phyloP scores from a whole-genome alignment of 1,140 invertebrate species.

The Drosophila willistoni region DNA sequence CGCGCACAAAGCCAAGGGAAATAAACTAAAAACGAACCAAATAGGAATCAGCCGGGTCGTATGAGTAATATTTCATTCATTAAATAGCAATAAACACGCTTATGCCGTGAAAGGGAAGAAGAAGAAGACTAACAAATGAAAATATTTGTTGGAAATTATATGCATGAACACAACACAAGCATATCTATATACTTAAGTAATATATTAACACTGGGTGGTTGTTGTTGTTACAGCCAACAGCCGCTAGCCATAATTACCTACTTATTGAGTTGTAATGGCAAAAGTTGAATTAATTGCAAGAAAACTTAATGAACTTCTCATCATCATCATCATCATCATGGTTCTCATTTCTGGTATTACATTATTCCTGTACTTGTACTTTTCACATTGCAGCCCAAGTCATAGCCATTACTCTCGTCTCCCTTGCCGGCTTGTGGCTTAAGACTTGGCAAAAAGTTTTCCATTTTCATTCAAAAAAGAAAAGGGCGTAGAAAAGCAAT shows the following conservation, averaged over 20 bases:
- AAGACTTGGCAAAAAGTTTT: conserved; percentile 44
- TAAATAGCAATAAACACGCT: conserved; percentile 52
- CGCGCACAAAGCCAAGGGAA: conserved; percentile 30
- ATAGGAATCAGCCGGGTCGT: conserved; percentile 29
- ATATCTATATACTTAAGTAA: neutral
- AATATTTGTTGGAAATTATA: conserved; percentile 49
- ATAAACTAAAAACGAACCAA: conserved; percentile 2
- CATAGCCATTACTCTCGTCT: conserved; percentile 39
- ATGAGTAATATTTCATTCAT: conserved; percentile 64
- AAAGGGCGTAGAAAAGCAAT: conserved; percentile 42
- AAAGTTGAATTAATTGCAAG: conserved; percentile 69
- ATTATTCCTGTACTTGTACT: conserved; percentile 8
- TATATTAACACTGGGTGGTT: conserved; percentile 18
- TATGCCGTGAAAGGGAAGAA: neutral
- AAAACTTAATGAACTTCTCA: conserved; percentile 12
- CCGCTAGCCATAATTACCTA: conserved; percentile 57
- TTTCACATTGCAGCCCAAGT: conserved; percentile 25
- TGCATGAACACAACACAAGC: neutral
- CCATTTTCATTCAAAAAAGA: conserved; percentile 32
- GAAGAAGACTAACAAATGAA: neutral
- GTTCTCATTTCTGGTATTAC: neutral
- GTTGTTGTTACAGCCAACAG: neutral
- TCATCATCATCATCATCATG: too few species aligned
- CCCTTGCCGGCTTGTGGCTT: conserved; percentile 27
- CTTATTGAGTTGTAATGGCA: conserved; percentile 79